Conservation (phyloP, 1,140 invertebrate species). For the Drusus annulatus region DNA sequence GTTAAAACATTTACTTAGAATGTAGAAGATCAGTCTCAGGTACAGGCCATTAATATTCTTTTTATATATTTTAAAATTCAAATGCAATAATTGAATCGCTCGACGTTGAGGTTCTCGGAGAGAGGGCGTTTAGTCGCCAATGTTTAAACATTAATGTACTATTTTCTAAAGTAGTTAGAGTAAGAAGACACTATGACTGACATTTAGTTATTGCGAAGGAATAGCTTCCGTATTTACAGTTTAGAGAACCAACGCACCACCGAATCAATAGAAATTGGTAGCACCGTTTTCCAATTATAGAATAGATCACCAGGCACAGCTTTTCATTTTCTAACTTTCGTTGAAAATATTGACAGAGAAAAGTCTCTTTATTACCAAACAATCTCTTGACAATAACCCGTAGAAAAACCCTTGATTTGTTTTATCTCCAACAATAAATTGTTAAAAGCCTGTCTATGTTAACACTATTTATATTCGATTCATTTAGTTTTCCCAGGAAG, state of each 20-base stretch:
- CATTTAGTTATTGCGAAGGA: slow-evolving; percentile 31
- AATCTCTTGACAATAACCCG: too few species aligned
- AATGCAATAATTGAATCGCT: slow-evolving; percentile 9
- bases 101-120: slow-evolving; percentile 11
- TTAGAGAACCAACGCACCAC: slow-evolving; percentile 15
- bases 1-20: slow-evolving; percentile 63
- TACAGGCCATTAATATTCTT: slow-evolving; percentile 69
- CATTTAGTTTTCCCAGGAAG: too few species aligned
- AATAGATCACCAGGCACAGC: slow-evolving; percentile 19
- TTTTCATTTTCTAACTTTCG: neutral
- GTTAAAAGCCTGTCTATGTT: too few species aligned
- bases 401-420: too few species aligned
- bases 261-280: slow-evolving; percentile 31
- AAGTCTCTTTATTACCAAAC: too few species aligned
- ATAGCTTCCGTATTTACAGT: slow-evolving; percentile 25
- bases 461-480: too few species aligned
- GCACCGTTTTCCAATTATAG: slow-evolving; percentile 19
- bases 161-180: slow-evolving; percentile 18
- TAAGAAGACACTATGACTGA: slow-evolving; percentile 31
- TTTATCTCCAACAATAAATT: too few species aligned
- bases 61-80: slow-evolving; percentile 62
- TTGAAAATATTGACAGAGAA: neutral
- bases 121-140: slow-evolving; percentile 18
- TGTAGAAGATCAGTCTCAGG: slow-evolving; percentile 73
- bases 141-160: slow-evolving; percentile 17